A percentile compares a stretch with the other conserved stretches of the same genome.
Evolutionary conservation across 2,113 vertebrate genomes (phyloP).

Genomic region (Triplophysa rosa): DNA sequence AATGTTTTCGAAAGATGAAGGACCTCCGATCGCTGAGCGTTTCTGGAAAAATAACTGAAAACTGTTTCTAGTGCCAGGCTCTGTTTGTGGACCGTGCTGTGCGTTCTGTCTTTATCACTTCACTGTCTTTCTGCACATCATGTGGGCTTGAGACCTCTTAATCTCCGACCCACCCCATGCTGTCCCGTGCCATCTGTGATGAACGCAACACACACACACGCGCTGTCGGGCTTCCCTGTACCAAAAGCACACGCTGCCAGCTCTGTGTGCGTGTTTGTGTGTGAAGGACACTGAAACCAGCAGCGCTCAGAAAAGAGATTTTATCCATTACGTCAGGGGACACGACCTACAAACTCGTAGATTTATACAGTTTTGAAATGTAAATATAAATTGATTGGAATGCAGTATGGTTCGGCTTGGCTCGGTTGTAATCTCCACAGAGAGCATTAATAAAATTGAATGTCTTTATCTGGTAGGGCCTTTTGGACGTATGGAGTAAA

Average conservation of each 20-base stretch:
- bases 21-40: too few relatives aligned
- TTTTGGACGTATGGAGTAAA: too few relatives aligned
- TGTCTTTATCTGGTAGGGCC: too few relatives aligned
- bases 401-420: too few relatives aligned
- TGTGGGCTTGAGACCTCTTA: slow-evolving; percentile 42
- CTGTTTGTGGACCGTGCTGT: neutral
- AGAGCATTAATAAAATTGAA: too few relatives aligned
- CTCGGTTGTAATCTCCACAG: too few relatives aligned
- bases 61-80: too few relatives aligned
- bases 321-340: neutral
- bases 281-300: neutral
- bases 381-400: too few relatives aligned
- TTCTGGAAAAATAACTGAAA: too few relatives aligned
- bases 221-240: too few relatives aligned
- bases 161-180: slow-evolving; percentile 9
- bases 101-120: neutral
- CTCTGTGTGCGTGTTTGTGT: neutral
- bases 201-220: slow-evolving; percentile 15
- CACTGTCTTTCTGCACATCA: slow-evolving; percentile 20
- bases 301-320: neutral
- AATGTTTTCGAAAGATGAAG: too few relatives aligned
- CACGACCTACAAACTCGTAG: neutral
- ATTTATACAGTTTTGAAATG: neutral
- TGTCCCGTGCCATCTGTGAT: slow-evolving; percentile 30
- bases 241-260: too few relatives aligned